These are phyloP conservation scores for Bombylius major DNA, from an alignment of 2,888 invertebrate genomes.

Conservation along the genomic window DNA sequence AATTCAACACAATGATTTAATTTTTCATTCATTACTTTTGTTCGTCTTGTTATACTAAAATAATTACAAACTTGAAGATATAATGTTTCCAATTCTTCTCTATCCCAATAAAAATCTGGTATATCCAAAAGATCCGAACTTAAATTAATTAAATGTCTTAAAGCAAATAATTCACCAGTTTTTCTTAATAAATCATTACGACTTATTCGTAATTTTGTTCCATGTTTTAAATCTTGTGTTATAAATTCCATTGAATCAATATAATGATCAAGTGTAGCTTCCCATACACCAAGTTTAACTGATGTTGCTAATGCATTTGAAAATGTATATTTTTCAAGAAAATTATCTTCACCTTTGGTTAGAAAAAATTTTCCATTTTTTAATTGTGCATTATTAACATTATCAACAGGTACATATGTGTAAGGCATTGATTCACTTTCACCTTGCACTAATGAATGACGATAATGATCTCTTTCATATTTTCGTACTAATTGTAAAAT, in stretches of 20 bases:
- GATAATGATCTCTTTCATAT: slow-evolving; percentile 59
- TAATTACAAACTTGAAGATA: slow-evolving; percentile 74
- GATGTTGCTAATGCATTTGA: slow-evolving; percentile 89
- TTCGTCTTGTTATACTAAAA: slow-evolving; percentile 72
- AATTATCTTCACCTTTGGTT: slow-evolving; percentile 41
- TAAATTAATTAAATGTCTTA: slow-evolving; percentile 81
- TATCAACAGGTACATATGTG: slow-evolving; percentile 43
- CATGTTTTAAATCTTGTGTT: slow-evolving; percentile 64
- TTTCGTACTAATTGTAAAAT: slow-evolving; percentile 58
- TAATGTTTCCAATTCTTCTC: slow-evolving; percentile 72
- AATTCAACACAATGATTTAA: slow-evolving; percentile 88
- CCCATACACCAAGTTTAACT: slow-evolving; percentile 91
- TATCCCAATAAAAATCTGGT: slow-evolving; percentile 98
- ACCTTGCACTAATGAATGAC: slow-evolving; percentile 47
- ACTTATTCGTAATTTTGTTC: slow-evolving; percentile 50
- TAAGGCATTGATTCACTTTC: slow-evolving; percentile 81
- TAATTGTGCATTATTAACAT: slow-evolving; percentile 22
- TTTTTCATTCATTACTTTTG: slow-evolving; percentile 92
- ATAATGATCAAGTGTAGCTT: slow-evolving; percentile 69
- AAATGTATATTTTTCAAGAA: slow-evolving; percentile 82
- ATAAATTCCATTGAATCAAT: slow-evolving; percentile 73
- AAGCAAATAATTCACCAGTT: slow-evolving; percentile 77
- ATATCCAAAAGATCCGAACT: slow-evolving; percentile 90
- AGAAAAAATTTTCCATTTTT: slow-evolving; percentile 32
- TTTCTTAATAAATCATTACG: slow-evolving; percentile 52